A percentile compares a stretch with the other conserved stretches of the same genome.
Conservation (phyloP, 2,113 vertebrate genomes). For the Talpa occidentalis region DNA sequence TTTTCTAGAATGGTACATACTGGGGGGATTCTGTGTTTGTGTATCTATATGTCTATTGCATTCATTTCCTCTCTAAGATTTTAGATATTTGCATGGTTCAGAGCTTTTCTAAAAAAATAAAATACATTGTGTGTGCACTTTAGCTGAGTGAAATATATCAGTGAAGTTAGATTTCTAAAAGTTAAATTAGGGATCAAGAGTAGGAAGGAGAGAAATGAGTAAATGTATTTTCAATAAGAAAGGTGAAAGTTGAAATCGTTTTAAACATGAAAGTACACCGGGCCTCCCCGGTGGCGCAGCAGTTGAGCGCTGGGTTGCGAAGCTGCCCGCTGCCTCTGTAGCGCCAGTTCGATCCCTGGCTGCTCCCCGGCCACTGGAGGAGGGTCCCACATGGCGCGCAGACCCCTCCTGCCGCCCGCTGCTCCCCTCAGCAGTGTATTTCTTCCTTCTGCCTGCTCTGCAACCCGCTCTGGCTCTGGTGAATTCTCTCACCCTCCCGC, state of each 20-base stretch:
- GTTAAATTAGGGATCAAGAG: background rate
- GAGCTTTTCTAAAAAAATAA: background rate
- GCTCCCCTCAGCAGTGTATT: too few species aligned
- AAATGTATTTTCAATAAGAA: background rate
- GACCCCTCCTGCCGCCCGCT: too few species aligned
- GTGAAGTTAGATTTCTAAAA: background rate
- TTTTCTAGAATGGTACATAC: background rate
- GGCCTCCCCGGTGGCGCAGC: too few species aligned
- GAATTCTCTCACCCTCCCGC: too few species aligned
- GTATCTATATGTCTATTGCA: constrained; percentile 56
- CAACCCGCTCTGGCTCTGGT: too few species aligned
- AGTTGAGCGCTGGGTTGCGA: too few species aligned
- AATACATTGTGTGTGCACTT: constrained; percentile 51
- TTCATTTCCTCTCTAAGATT: constrained; percentile 58
- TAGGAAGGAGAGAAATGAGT: background rate
- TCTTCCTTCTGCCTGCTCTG: too few species aligned
- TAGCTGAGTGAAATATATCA: background rate
- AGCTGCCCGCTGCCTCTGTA: too few species aligned
- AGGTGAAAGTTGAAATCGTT: background rate
- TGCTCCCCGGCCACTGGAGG: too few species aligned
- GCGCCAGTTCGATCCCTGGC: too few species aligned
- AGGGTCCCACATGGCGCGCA: too few species aligned
- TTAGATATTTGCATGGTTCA: constrained; percentile 69
- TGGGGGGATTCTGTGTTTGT: background rate
- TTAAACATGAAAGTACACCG: too few species aligned